Percentiles rank a stretch among this genome's conserved stretches.
Conservation (phyloP, 2,797 vertebrate genomes). For the Carapus acus region DNA sequence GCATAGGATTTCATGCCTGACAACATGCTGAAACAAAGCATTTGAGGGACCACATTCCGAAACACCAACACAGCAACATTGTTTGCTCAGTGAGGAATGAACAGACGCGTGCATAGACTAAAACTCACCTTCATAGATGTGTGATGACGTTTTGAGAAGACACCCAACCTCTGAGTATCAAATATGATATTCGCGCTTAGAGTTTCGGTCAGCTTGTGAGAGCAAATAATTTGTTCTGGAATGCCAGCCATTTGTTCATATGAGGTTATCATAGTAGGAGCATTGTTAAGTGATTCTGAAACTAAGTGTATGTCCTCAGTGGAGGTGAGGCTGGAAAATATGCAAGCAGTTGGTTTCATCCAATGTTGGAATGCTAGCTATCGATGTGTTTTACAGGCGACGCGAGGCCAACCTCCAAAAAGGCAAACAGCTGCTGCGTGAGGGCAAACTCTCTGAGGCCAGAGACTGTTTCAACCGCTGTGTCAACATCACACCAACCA, state of each 20-base stretch:
- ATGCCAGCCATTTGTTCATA: too few species aligned
- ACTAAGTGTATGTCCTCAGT: background rate
- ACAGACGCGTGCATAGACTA: slow-evolving; percentile 4
- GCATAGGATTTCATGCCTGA: slow-evolving; percentile 11
- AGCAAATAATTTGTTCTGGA: too few species aligned
- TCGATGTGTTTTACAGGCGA: slow-evolving; percentile 66
- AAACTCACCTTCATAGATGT: background rate
- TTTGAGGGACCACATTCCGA: slow-evolving; percentile 18
- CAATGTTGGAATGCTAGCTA: too few species aligned
- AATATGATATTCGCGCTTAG: too few species aligned
- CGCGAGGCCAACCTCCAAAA: slow-evolving; percentile 85
- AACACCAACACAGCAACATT: slow-evolving; percentile 11
- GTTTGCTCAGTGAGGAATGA: slow-evolving; percentile 15
- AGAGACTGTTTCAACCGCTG: slow-evolving; percentile 89
- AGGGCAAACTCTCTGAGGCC: slow-evolving; percentile 87
- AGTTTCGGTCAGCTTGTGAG: too few species aligned
- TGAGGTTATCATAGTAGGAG: too few species aligned
- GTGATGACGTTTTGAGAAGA: too few species aligned
- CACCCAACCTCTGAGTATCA: too few species aligned
- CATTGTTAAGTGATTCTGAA: background rate
- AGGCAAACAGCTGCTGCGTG: slow-evolving; percentile 85
- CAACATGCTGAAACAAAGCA: slow-evolving; percentile 11
- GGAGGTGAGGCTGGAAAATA: too few species aligned
- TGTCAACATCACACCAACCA: slow-evolving; percentile 84
- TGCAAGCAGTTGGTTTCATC: too few species aligned